Base-by-base conservation (phyloP, 2,113 vertebrate species). In the Leuciscus idus region DNA sequence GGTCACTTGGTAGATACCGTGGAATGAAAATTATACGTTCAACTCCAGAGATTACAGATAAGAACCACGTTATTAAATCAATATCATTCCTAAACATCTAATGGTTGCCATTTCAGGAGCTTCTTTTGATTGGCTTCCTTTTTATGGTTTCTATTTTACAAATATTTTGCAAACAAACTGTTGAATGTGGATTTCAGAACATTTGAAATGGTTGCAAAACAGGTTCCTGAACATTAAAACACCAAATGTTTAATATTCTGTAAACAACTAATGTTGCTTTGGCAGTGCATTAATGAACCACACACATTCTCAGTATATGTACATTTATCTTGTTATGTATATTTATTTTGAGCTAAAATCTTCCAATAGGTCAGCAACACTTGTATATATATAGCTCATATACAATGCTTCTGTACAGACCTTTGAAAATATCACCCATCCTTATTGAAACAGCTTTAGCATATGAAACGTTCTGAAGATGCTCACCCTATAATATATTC, bases 1-100 rank as follows among this genome's bases (percentile, higher is more conserved):
- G 43, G 15, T 68, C 72, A 77, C 64, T 77, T 81, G 76, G 57
- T 75, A 55, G 80, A 82, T 70, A 23, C 61, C 39, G 48, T 48
- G 64, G 46, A 70, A 70, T 33, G 19, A 55, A 50, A 73, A 73
- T 59, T 0, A 19, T 15, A 17, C 6, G 43, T 73, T 72, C 48
- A 73, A 33, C 33, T 43, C 81, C 7, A 39, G 9, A 82, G 15
- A 66, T 81, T 50, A 50, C 15, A 66, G 48, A 70, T 19, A 33
- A 82, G 80, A 70, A 46, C 43, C 39, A 9, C 0, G 28, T 52
- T 82, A 52, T 82, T 23, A 21, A 33, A 43, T 82, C 46, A 33
- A 6, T 57, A n/a, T 26, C 30, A 36, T 57, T 26, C 12, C 12
- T 57, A 57, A 30, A 70, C 30, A 73, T 50, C 52, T 84, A 84